Percentiles rank a stretch among this genome's conserved stretches.
phyloP scores from a whole-genome alignment of 64 coral and sea anemone species.

The Pocillopora verrucosa region DNA sequence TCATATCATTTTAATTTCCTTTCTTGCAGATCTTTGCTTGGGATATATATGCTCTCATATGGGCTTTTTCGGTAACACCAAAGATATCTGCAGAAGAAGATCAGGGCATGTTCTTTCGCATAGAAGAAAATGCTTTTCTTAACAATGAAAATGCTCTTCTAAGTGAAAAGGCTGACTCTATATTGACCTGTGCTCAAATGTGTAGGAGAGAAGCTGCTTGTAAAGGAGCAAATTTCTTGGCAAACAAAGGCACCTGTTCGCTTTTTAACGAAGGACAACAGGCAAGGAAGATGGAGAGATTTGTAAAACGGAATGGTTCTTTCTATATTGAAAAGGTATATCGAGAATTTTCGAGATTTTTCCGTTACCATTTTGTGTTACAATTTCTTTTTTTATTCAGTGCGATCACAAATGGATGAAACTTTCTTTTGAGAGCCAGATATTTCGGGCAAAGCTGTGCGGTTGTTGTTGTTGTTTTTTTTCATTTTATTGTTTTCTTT shows the following conservation, averaged over 20 bases:
- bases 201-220: background rate
- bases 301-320: background rate
- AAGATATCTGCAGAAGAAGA: background rate
- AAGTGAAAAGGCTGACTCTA: background rate
- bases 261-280: background rate
- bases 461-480: no score
- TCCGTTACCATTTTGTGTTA: no score
- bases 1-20: no score
- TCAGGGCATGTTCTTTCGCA: background rate
- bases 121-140: background rate
- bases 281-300: background rate
- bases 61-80: no score
- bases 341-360: no score
- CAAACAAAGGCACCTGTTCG: background rate
- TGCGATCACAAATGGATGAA: no score
- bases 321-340: conserved; percentile 1
- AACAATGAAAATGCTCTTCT: background rate
- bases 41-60: background rate
- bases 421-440: no score
- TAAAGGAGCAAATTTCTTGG: conserved; percentile 13
- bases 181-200: background rate
- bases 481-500: no score
- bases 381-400: no score
- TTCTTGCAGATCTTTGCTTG: no score
- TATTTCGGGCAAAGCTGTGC: no score